A percentile compares a stretch with the other conserved stretches of the same genome.
Conservation (phyloP, 2,888 invertebrate species). For the Matsumyia berberina region DNA sequence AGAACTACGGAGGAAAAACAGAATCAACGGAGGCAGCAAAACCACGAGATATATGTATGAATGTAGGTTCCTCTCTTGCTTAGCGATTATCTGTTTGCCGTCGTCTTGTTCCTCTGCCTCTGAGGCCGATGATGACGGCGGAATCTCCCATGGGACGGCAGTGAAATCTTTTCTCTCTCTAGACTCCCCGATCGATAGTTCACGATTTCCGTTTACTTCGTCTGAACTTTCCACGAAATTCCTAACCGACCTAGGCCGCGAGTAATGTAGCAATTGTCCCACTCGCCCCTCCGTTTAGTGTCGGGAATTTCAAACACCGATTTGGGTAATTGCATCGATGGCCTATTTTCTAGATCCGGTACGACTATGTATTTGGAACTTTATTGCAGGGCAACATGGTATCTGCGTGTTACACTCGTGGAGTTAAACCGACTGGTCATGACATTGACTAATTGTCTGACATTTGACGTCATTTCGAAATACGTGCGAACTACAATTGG, state of each 20-base stretch:
- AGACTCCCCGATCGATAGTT: conserved; percentile 42
- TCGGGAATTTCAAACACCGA: conserved; percentile 20
- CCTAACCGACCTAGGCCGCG: conserved; percentile 46
- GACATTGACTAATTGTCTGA: conserved; percentile 56
- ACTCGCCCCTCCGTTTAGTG: conserved; percentile 9
- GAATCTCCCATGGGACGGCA: conserved; percentile 41
- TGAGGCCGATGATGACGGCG: background rate
- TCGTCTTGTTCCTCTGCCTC: conserved; percentile 13
- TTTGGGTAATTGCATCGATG: conserved; percentile 25
- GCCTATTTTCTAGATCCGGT: conserved; percentile 20
- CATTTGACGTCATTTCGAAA: conserved; percentile 44
- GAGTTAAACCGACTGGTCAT: conserved; percentile 12
- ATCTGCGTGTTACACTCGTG: background rate
- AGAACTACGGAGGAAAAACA: conserved; percentile 10
- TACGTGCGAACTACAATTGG: conserved; percentile 34
- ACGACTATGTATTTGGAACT: background rate
- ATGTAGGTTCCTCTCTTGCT: conserved; percentile 21
- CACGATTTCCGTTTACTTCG: conserved; percentile 55
- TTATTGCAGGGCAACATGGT: background rate
- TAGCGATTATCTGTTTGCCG: conserved; percentile 26
- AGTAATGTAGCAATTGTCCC: background rate
- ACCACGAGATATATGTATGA: background rate
- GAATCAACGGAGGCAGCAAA: conserved; percentile 4
- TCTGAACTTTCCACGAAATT: conserved; percentile 54
- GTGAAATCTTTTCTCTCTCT: conserved; percentile 33